Evolutionary conservation across 2,797 vertebrate genomes (phyloP).

Genomic region (Takifugu ocellatus): DNA sequence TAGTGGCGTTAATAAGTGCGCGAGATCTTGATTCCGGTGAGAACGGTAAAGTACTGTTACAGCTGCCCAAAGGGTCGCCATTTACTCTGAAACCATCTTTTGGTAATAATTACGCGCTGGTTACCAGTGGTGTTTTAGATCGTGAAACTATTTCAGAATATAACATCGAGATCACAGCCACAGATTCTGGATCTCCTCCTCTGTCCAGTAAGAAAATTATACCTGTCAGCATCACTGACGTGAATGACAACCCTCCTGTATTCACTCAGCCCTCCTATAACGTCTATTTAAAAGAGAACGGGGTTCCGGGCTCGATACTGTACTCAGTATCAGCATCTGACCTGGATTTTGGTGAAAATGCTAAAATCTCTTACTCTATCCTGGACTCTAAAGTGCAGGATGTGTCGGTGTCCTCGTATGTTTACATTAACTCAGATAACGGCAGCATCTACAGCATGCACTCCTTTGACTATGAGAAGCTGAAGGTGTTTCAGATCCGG

Average conservation of each 20-base stretch:
- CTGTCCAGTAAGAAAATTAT: constrained; percentile 63
- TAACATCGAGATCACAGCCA: too few relatives aligned
- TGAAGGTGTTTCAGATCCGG: constrained; percentile 66
- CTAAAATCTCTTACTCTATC: constrained; percentile 69
- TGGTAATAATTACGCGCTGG: constrained; percentile 62
- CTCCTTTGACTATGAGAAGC: constrained; percentile 76
- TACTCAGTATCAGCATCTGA: constrained; percentile 82
- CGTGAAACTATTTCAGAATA: constrained; percentile 61
- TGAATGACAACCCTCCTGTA: constrained; percentile 84
- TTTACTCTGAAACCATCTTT: constrained; percentile 57
- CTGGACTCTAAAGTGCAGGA: constrained; percentile 72
- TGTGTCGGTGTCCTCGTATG: constrained; percentile 76
- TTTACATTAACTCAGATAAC: constrained; percentile 81
- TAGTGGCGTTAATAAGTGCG: constrained; percentile 3
- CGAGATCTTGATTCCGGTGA: constrained; percentile 53
- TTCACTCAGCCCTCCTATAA: constrained; percentile 76
- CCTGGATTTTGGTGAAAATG: constrained; percentile 72
- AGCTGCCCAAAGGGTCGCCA: constrained; percentile 6
- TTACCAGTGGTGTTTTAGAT: constrained; percentile 68
- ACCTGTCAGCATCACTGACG: constrained; percentile 79
- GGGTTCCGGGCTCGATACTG: constrained; percentile 76
- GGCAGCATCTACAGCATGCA: constrained; percentile 79
- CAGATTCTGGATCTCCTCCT: too few relatives aligned
- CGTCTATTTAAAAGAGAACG: constrained; percentile 85
- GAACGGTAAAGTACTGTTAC: constrained; percentile 46